These are phyloP conservation scores for Aotus griseimembra DNA, from an alignment of 2,797 vertebrate species.

Conservation along the genomic window DNA sequence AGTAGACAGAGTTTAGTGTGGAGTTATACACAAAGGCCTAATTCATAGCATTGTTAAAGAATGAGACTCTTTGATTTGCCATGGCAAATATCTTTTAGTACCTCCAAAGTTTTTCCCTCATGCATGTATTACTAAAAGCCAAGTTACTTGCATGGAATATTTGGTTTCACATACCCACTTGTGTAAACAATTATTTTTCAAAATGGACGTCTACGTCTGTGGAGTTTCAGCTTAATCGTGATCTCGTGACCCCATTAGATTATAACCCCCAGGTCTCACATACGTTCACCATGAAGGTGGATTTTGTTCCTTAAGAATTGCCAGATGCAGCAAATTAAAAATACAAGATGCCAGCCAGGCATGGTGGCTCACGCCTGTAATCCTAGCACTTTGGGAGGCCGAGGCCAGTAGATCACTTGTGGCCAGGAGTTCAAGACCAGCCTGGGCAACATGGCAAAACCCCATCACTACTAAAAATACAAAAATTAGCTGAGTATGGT, in stretches of 20 bases:
- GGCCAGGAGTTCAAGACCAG: neutral
- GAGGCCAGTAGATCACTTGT: neutral
- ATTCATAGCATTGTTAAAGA: neutral
- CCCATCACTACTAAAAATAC: no score
- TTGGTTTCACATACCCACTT: neutral
- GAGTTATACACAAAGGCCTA: neutral
- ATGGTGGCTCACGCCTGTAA: neutral
- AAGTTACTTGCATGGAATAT: neutral
- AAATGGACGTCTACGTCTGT: neutral
- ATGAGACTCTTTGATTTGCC: neutral
- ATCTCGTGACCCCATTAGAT: neutral
- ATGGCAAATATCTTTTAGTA: neutral
- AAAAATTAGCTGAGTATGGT: no score
- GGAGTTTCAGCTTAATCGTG: neutral
- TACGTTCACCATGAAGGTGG: neutral
- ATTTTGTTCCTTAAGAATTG: neutral
- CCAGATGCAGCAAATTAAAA: constrained; percentile 6
- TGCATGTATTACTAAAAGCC: neutral
- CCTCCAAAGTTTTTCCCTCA: neutral
- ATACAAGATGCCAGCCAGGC: neutral
- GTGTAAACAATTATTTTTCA: neutral
- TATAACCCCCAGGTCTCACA: neutral
- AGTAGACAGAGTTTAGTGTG: neutral
- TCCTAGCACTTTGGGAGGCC: neutral
- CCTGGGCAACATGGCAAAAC: neutral